Conservation (phyloP, 1,140 invertebrate genomes). For the Pseudomyrmex pallidus region DNA sequence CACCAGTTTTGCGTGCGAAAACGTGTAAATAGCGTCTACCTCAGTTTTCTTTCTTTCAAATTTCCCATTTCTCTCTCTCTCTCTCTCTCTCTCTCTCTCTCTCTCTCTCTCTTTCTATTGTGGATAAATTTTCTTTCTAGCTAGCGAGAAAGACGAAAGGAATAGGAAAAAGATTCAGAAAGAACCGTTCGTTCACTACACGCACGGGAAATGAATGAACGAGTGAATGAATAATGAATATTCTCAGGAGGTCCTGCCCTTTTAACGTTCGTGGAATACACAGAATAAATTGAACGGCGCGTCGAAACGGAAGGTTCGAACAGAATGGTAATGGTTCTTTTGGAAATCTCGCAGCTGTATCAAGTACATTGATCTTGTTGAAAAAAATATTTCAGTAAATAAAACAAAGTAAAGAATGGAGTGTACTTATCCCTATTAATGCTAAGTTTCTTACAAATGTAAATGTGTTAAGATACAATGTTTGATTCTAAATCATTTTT, state of each 20-base stretch:
- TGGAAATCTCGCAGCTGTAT: background rate
- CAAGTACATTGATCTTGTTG: background rate
- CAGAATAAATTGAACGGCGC: constrained; percentile 28
- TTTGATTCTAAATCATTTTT: background rate
- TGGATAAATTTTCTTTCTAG: constrained; percentile 39
- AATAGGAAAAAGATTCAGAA: background rate
- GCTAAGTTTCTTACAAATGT: background rate
- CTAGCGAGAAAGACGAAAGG: background rate
- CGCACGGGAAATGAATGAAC: constrained; percentile 26
- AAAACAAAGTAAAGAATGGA: background rate
- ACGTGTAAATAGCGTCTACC: background rate
- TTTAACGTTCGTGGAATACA: background rate
- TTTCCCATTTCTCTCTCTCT: background rate
- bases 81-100: no score
- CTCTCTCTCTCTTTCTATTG: constrained; percentile 34
- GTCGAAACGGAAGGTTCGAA: background rate
- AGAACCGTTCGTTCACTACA: constrained; percentile 5
- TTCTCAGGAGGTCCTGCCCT: constrained; percentile 9
- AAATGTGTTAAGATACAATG: background rate
- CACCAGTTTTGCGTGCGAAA: constrained; percentile 25
- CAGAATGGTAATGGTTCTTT: background rate
- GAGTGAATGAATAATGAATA: constrained; percentile 41
- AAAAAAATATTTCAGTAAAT: background rate
- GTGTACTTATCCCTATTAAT: background rate
- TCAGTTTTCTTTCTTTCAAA: background rate